phyloP scores from a whole-genome alignment of 2,797 vertebrate genomes.

The Liparis tanakae region DNA sequence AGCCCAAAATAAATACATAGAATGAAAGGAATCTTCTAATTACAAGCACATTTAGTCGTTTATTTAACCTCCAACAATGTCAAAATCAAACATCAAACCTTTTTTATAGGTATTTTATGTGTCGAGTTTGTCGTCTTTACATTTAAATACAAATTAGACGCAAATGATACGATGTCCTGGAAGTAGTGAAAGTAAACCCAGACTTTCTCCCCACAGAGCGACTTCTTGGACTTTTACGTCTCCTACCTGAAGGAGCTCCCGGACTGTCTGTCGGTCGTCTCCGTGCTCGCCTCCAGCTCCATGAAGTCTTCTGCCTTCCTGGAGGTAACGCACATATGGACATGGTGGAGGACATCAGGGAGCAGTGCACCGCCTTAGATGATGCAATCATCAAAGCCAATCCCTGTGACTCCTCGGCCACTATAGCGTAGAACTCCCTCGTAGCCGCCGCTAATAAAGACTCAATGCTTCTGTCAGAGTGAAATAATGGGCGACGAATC shows the following conservation, averaged over 20 bases:
- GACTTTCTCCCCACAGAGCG: constrained; percentile 82
- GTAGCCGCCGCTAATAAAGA: neutral
- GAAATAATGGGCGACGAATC: constrained; percentile 89
- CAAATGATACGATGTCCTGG: no score
- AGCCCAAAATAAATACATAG: neutral
- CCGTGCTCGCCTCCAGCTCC: constrained; percentile 77
- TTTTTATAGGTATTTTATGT: neutral
- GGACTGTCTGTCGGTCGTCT: constrained; percentile 91
- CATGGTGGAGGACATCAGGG: no score
- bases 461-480: constrained; percentile 55
- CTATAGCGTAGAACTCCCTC: neutral
- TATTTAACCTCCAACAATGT: neutral
- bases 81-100: neutral
- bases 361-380: no score
- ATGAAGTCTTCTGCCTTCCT: constrained; percentile 68
- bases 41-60: neutral
- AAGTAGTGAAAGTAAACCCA: neutral
- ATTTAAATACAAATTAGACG: neutral
- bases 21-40: neutral
- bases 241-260: constrained; percentile 96
- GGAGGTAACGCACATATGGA: constrained; percentile 70
- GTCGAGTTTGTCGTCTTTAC: neutral
- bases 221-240: constrained; percentile 95
- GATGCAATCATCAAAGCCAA: neutral
- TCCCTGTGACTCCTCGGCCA: no score